phyloP scores from a whole-genome alignment of 2,888 invertebrate species.

The Eristalis arbustorum region DNA sequence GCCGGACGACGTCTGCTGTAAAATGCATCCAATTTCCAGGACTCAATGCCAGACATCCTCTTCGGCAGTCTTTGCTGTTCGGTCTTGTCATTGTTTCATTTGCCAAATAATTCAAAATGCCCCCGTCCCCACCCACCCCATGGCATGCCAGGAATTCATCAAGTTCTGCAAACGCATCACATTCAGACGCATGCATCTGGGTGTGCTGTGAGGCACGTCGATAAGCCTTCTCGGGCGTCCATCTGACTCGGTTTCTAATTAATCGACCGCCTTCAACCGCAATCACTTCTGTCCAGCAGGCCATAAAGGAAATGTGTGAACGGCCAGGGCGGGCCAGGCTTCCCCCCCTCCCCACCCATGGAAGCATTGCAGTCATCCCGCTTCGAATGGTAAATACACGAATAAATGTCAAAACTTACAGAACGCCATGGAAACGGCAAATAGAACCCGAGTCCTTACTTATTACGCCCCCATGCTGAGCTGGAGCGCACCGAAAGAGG shows the following conservation, averaged over 20 bases:
- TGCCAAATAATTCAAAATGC: neutral
- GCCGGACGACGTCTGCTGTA: neutral
- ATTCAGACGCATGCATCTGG: too few species aligned
- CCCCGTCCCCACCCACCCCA: neutral
- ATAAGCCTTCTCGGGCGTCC: neutral
- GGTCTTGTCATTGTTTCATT: neutral
- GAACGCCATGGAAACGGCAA: conserved; percentile 49
- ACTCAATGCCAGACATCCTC: neutral
- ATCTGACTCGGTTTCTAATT: conserved; percentile 47
- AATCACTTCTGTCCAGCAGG: conserved; percentile 16
- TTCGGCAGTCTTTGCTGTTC: neutral
- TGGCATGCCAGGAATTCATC: neutral
- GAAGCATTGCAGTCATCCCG: conserved; percentile 1
- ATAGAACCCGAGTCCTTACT: conserved; percentile 38
- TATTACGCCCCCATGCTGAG: conserved; percentile 21
- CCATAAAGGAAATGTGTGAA: neutral
- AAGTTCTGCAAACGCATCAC: neutral
- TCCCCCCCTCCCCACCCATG: neutral
- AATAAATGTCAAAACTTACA: conserved; percentile 54
- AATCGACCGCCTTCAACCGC: conserved; percentile 49
- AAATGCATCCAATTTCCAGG: neutral
- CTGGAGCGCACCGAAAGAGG: neutral
- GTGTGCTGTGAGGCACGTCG: neutral
- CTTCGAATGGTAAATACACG: conserved; percentile 25
- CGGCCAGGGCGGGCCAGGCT: neutral